Conservation (phyloP, 1,140 invertebrate species). For the Caenorhabditis inopinata region DNA sequence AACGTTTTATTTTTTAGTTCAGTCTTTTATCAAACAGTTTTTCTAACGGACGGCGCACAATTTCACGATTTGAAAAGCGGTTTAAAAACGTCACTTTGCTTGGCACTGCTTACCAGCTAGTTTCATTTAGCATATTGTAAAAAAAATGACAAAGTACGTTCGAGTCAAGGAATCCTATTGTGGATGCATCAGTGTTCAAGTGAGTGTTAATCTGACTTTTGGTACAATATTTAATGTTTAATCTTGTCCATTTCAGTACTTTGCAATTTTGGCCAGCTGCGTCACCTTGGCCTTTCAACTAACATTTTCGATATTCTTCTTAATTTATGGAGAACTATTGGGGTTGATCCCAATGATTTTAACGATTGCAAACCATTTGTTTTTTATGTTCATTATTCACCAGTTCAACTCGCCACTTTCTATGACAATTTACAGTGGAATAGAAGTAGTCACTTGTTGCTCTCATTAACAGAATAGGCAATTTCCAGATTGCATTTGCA, state of each 20-base stretch:
- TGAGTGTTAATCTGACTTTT: no score
- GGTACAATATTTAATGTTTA: not conserved
- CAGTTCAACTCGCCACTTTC: not conserved
- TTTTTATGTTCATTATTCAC: not conserved
- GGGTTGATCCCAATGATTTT: not conserved
- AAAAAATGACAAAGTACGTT: not conserved
- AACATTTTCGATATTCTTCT: constrained; percentile 8
- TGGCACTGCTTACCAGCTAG: not conserved
- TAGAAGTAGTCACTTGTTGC: not conserved
- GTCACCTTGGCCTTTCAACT: not conserved
- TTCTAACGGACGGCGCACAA: no score
- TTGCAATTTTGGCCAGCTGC: not conserved
- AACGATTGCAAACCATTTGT: not conserved
- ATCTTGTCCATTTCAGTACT: constrained; percentile 1
- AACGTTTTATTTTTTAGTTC: no score
- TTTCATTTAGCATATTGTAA: not conserved
- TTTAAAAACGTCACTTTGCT: no score
- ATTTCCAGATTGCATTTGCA: not conserved
- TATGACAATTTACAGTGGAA: not conserved
- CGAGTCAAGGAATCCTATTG: not conserved
- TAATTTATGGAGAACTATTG: constrained; percentile 11
- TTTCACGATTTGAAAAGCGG: no score
- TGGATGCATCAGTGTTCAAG: constrained; percentile 7
- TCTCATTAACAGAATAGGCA: no score
- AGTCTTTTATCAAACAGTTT: no score